Evolutionary conservation across 2,797 vertebrate genomes (phyloP).

Genomic region (Lepilemur septentrionalis): DNA sequence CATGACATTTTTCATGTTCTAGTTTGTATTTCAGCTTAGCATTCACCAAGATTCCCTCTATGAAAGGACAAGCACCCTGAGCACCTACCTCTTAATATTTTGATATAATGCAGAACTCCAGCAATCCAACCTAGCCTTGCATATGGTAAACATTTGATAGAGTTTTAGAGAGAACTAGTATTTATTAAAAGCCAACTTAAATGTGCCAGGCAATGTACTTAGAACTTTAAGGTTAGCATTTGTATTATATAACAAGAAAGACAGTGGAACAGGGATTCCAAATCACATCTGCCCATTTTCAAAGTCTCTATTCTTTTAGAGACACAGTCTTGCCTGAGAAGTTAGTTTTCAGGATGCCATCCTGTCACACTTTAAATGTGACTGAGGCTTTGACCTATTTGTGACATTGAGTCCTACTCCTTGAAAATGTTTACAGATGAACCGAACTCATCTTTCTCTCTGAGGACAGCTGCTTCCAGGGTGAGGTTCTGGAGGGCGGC

Average conservation of each 20-base stretch:
- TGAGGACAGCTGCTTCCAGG: conserved; percentile 58
- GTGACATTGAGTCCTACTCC: conserved; percentile 39
- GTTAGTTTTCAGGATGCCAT: conserved; percentile 22
- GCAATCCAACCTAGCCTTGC: background rate
- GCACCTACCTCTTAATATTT: background rate
- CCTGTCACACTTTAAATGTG: conserved; percentile 10
- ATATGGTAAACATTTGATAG: background rate
- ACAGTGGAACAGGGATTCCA: background rate
- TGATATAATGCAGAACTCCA: background rate
- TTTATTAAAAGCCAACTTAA: background rate
- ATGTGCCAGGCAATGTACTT: background rate
- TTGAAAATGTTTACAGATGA: conserved; percentile 53
- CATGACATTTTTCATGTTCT: background rate
- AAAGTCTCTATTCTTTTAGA: background rate
- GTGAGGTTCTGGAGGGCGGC: conserved; percentile 59
- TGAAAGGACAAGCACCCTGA: background rate
- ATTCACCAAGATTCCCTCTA: background rate
- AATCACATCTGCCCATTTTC: background rate
- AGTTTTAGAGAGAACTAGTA: background rate
- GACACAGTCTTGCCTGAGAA: background rate
- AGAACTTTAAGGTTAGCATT: background rate
- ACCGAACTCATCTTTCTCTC: conserved; percentile 10
- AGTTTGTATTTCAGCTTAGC: background rate
- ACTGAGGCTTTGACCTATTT: conserved; percentile 48
- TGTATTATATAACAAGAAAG: background rate